These are phyloP conservation scores for Cyclophora albipunctata DNA, from an alignment of 2,888 invertebrate genomes.

Conservation along the genomic window DNA sequence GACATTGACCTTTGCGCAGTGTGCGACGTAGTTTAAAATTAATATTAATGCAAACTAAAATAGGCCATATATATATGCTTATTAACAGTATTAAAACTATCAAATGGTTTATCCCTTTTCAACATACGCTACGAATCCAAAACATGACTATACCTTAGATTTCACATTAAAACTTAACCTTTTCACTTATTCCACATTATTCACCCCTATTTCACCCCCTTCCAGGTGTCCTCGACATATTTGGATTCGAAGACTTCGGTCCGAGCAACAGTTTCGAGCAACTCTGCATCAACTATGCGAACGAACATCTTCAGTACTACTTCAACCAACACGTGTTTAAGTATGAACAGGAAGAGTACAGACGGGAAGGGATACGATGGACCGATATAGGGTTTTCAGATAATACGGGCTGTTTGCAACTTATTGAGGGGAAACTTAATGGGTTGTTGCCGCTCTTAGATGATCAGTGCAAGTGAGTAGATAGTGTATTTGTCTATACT, in stretches of 20 bases:
- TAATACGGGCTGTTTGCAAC: slow-evolving; percentile 94
- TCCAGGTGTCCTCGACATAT: slow-evolving; percentile 92
- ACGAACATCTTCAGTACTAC: slow-evolving; percentile 97
- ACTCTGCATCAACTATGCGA: slow-evolving; percentile 97
- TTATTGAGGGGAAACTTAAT: slow-evolving; percentile 93
- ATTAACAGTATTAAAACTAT: too few species aligned
- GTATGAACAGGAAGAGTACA: slow-evolving; percentile 97
- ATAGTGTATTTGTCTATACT: neutral
- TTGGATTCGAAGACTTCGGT: slow-evolving; percentile 97
- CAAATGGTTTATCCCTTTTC: too few species aligned
- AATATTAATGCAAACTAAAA: too few species aligned
- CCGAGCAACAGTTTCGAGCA: slow-evolving; percentile 95
- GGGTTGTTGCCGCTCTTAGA: slow-evolving; percentile 93
- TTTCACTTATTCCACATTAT: too few species aligned
- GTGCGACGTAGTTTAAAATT: too few species aligned
- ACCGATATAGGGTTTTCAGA: slow-evolving; percentile 97
- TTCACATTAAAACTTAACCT: too few species aligned
- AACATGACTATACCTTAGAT: too few species aligned
- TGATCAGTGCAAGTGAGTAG: slow-evolving; percentile 94
- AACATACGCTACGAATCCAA: too few species aligned
- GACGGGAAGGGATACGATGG: slow-evolving; percentile 95
- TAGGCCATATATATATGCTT: too few species aligned
- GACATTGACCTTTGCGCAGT: too few species aligned
- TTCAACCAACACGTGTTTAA: slow-evolving; percentile 99
- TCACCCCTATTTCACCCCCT: neutral